Evolutionary conservation across 2,888 invertebrate genomes (phyloP), one percentile per base, ranked within the genome.

Genomic region (Linnaemya tessellans): DNA sequence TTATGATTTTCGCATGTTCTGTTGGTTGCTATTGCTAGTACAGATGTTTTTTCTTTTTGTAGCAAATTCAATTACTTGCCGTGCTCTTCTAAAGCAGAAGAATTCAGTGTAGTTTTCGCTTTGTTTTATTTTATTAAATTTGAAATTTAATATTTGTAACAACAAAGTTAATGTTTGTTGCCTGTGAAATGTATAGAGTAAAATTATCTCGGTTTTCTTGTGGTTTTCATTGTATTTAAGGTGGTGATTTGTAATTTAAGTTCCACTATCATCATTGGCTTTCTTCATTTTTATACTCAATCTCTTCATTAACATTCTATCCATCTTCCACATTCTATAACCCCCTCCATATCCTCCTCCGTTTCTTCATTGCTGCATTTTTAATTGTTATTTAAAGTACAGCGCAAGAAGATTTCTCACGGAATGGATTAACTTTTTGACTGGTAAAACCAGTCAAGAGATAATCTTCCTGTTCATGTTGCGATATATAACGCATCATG

Each of bases 391-490:
- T 89, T 95, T 97, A 98, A 84, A 98, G 94, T 88, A 98, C 94
- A 89, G 94, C 95, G 93, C 98, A 98, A 84, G 97, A 96, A 91
- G 97, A 97, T 93, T 98, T 98, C 93, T 98, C 98, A 89, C 98
- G 96, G 94, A 98, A 98, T 51, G 98, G 98, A 93, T 98, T 98
- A 20, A 98, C 97, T 93, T 98, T 97, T 92, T 98, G 98, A 89
- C 97, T 97, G 88, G 97, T 96, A 93, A 98, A 98, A 46, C 98
- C 98, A 88, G 98, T 97, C 88, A 98, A 95, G 64, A 98, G 95
- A 91, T 97, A 98, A 93, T 98, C 98, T 92, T 98, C 98, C 90
- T 97, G 97, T 91, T 97, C 97, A 91, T 98, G 98, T 90, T 98
- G 98, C 62, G 95, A 95, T 87, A 98, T 97, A 91, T 95, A 98